Evolutionary conservation across 2,888 invertebrate species (phyloP).

Genomic region (Caenorhabditis auriculariae): DNA sequence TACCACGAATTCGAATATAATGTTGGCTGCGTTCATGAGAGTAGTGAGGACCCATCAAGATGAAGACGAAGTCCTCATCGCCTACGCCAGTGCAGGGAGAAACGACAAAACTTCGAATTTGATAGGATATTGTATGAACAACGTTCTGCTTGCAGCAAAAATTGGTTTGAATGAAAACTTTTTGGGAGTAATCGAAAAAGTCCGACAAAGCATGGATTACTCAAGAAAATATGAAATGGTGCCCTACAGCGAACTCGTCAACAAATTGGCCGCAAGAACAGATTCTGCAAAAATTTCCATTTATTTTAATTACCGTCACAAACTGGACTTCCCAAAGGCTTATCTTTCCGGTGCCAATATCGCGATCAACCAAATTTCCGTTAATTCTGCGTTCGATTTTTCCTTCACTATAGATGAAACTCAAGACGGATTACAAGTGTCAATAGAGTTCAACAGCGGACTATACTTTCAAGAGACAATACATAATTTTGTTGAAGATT

Average conservation of each 20-base stretch:
- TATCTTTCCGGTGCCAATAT: constrained; percentile 23
- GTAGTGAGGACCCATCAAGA: constrained; percentile 7
- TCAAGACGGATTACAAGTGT: constrained; percentile 25
- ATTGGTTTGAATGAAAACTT: background rate
- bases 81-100: constrained; percentile 50
- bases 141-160: constrained; percentile 22
- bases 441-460: constrained; percentile 43
- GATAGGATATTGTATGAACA: constrained; percentile 58
- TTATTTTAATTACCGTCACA: constrained; percentile 46
- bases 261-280: constrained; percentile 1
- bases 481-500: constrained; percentile 20
- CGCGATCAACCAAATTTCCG: constrained; percentile 44
- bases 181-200: constrained; percentile 7
- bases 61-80: constrained; percentile 30
- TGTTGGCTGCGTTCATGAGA: constrained; percentile 10
- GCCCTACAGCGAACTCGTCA: constrained; percentile 32
- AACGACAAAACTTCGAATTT: constrained; percentile 28
- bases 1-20: constrained; percentile 5
- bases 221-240: constrained; percentile 19
- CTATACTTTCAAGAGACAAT: constrained; percentile 30
- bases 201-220: constrained; percentile 11
- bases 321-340: constrained; percentile 52
- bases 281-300: constrained; percentile 8
- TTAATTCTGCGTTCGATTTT: constrained; percentile 51
- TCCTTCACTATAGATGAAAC: constrained; percentile 56